Percentiles rank a stretch among this genome's conserved stretches.
phyloP scores from a whole-genome alignment of 92 coral and sea anemone species.

The Muricea muricata region DNA sequence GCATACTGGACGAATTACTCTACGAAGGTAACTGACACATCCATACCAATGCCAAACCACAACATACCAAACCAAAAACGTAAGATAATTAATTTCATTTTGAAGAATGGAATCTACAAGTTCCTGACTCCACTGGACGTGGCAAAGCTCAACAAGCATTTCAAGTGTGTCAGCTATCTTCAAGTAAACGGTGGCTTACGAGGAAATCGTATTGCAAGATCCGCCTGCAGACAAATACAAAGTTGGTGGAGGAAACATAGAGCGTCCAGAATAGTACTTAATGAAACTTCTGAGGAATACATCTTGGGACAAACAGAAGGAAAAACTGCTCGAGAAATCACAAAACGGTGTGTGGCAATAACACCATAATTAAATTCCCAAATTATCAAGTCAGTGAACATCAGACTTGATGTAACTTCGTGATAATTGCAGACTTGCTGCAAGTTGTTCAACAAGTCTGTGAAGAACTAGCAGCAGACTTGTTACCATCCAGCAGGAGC shows the following conservation, averaged over 20 bases:
- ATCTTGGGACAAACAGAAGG: neutral
- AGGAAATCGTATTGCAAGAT: neutral
- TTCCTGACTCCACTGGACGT: constrained; percentile 30
- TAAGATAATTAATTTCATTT: neutral
- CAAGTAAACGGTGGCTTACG: neutral
- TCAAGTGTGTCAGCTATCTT: neutral
- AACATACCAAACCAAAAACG: neutral
- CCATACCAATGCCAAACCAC: too few relatives aligned
- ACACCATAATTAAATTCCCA: too few relatives aligned
- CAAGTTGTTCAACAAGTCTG: too few relatives aligned
- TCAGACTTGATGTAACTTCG: too few relatives aligned
- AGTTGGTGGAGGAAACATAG: constrained; percentile 14
- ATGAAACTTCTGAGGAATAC: neutral
- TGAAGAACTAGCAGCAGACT: too few relatives aligned
- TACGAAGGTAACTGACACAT: too few relatives aligned
- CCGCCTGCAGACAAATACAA: constrained; percentile 7
- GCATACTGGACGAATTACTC: too few relatives aligned
- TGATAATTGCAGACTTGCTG: too few relatives aligned
- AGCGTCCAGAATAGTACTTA: neutral
- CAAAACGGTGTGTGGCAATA: neutral
- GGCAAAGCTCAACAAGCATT: constrained; percentile 4
- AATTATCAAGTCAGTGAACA: too few relatives aligned
- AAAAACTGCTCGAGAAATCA: neutral
- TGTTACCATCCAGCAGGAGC: too few relatives aligned
- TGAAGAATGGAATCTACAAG: constrained; percentile 22